phyloP scores from a whole-genome alignment of 2,113 vertebrate genomes.

The Pseudopodoces humilis region DNA sequence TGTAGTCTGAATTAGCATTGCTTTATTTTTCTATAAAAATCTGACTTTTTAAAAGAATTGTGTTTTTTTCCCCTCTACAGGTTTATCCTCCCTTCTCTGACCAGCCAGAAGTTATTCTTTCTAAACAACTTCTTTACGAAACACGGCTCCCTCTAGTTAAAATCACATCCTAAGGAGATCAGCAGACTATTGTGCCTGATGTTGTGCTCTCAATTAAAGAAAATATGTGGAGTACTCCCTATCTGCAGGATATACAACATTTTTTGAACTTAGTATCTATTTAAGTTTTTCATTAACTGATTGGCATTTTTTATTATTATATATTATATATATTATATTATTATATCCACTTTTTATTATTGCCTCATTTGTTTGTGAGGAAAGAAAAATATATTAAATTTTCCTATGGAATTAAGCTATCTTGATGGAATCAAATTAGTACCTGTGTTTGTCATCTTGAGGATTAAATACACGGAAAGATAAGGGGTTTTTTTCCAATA shows the following conservation, averaged over 20 bases:
- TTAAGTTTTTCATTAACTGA: background rate
- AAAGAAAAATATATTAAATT: background rate
- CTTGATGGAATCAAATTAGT: background rate
- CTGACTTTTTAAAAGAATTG: background rate
- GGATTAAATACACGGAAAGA: background rate
- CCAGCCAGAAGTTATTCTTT: background rate
- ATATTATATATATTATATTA: too few species aligned
- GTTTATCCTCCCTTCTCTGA: background rate
- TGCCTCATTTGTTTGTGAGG: background rate
- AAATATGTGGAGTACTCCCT: background rate
- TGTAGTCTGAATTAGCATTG: background rate
- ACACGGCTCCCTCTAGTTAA: background rate
- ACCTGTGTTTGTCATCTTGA: background rate
- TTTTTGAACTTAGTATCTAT: background rate
- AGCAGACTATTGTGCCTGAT: background rate
- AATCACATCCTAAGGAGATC: background rate
- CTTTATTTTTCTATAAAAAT: background rate
- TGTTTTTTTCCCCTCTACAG: rapidly evolving
- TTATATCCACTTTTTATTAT: background rate
- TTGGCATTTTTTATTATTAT: background rate
- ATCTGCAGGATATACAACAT: background rate
- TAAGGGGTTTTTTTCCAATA: background rate
- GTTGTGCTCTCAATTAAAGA: background rate
- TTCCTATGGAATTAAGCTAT: background rate
- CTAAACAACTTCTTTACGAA: background rate